Percentiles rank a stretch among this genome's conserved stretches.
Evolutionary conservation across 2,888 invertebrate species (phyloP).

Genomic region (Agrotis ipsilon): DNA sequence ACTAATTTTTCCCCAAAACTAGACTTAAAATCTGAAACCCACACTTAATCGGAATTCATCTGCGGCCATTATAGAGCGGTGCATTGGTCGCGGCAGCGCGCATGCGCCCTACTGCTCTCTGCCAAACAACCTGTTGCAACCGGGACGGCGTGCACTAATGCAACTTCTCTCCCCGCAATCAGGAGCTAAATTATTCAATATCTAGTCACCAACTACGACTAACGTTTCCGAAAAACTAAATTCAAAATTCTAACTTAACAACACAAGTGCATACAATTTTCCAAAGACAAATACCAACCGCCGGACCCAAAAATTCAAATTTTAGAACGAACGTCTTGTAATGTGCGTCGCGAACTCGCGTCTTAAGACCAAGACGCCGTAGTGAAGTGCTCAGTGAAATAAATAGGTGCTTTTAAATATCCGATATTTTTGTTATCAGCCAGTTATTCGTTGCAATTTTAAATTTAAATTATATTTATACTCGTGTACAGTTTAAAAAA

Average conservation of each 20-base stretch:
- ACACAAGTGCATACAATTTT: conserved; percentile 54
- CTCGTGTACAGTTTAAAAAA: conserved; percentile 59
- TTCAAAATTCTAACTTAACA: conserved; percentile 48
- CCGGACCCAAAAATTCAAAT: conserved; percentile 62
- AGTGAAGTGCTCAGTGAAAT: conserved; percentile 83
- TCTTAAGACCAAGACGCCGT: conserved; percentile 80
- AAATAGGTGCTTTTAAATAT: conserved; percentile 79
- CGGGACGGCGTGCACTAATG: conserved; percentile 88
- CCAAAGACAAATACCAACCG: conserved; percentile 59
- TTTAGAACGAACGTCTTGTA: conserved; percentile 73
- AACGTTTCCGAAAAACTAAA: conserved; percentile 46
- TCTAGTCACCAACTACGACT: conserved; percentile 53
- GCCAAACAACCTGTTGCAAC: conserved; percentile 91
- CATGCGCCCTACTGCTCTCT: conserved; percentile 80
- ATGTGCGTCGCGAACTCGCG: conserved; percentile 72
- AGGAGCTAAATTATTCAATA: conserved; percentile 75
- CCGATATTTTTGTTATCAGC: conserved; percentile 67
- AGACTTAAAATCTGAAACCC: not conserved
- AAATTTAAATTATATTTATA: conserved; percentile 54
- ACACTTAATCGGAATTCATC: conserved; percentile 45
- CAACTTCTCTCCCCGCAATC: conserved; percentile 84
- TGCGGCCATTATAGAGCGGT: conserved; percentile 81
- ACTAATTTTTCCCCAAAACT: not conserved
- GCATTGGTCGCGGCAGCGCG: conserved; percentile 78
- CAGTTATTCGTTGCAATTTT: conserved; percentile 66